Conservation (phyloP, 2,113 vertebrate species). For the Melanocharis versteri region DNA sequence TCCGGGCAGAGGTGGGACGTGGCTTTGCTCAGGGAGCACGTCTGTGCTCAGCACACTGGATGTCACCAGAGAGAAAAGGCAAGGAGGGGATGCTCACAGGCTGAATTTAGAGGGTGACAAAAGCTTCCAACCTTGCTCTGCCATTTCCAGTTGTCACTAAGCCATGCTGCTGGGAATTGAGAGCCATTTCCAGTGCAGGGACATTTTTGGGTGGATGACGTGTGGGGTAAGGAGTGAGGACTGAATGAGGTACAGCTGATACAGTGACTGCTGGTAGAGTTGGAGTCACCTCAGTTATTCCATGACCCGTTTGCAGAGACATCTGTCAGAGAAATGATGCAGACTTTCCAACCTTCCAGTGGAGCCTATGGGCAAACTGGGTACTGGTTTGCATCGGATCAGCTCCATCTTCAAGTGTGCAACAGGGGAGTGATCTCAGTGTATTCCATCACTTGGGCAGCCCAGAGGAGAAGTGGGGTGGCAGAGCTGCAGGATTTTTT, state of each 20-base stretch:
- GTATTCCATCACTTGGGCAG: background rate
- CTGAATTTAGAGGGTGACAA: background rate
- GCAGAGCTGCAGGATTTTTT: background rate
- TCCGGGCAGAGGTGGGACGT: constrained; percentile 65
- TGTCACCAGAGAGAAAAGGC: constrained; percentile 27
- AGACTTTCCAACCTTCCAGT: background rate
- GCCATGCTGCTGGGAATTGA: background rate
- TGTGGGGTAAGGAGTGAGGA: background rate
- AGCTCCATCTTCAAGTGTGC: background rate
- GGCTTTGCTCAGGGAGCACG: constrained; percentile 61
- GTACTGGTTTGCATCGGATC: rapidly evolving
- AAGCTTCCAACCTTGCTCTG: background rate
- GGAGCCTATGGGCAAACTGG: rapidly evolving
- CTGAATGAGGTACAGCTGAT: background rate
- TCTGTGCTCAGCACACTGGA: constrained; percentile 66
- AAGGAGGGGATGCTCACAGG: background rate
- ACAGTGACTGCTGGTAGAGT: rapidly evolving
- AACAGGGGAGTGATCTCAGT: background rate
- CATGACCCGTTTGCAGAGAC: constrained; percentile 60
- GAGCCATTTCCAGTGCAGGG: background rate
- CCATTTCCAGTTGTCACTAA: background rate
- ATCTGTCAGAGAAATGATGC: constrained; percentile 57
- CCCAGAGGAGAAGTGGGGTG: background rate
- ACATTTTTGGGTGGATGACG: background rate
- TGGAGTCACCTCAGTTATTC: too few relatives aligned